Base-by-base conservation (phyloP, 2,797 vertebrate species). In the Falco biarmicus region DNA sequence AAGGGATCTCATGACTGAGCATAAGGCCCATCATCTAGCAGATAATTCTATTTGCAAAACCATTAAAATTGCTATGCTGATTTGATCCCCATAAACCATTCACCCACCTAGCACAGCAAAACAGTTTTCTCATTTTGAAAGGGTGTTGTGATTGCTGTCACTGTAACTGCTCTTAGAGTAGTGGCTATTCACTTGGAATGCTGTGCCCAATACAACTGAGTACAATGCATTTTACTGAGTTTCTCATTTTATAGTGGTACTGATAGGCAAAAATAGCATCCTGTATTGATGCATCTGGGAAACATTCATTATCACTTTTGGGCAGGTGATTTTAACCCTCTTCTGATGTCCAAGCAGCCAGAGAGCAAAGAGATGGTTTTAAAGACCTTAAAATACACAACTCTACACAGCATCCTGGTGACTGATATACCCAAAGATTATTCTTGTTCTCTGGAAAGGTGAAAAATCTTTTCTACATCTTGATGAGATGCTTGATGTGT, bases 261-360 rank as follows among this genome's bases (percentile, higher is more conserved):
- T 4, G 5, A 51, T 3, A 24, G 22, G 34, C 7, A 91, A 74
- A 64, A 79, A 9, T 1, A n/a, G 18, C 0, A 1, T 39, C 34
- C 45, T n/a, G 10, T 7, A 53, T 5, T 41, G 31, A 59, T 16
- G 7, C 13, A 69, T 4, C 18, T 43, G 34, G 31, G 54, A 80
- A 50, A 61, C 0, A 1, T 19, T 28, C 0, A 1, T 19, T 24
- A 32, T 8, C 6, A 3, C 26, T 71, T 61, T 7, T 3, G 29
- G 34, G 9, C 11, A 41, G 25, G 26, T 59, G 43, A 50, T 50
- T 73, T 57, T 29, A 61, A 17, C 29, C 50, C 39, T 69, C 56
- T 69, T 68, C 43, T 73, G 10, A 53, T 32, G 24, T 86, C 13
- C 61, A 59, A 15, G 15, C 12, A 51, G 32, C 26, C 34, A 34